Evolutionary conservation across 2,888 invertebrate species (phyloP).

Genomic region (Hydriomena furcata): DNA sequence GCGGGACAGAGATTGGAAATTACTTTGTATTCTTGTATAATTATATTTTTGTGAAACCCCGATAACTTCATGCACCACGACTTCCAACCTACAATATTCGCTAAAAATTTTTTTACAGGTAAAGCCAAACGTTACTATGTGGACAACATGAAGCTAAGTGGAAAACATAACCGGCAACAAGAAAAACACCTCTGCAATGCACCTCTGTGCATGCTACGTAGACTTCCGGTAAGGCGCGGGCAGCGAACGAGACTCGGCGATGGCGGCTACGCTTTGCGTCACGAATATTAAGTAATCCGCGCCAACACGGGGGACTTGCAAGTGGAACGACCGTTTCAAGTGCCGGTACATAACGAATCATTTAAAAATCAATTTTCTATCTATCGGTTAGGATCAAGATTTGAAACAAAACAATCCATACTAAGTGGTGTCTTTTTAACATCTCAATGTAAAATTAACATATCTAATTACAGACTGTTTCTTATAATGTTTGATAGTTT

Average conservation of each 20-base stretch:
- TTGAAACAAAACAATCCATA: background rate
- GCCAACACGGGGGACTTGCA: constrained; percentile 44
- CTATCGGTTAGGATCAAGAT: background rate
- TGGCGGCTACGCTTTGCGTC: constrained; percentile 42
- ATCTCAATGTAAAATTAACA: too few species aligned
- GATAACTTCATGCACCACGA: too few species aligned
- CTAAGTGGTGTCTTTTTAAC: too few species aligned
- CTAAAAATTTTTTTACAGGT: constrained; percentile 3
- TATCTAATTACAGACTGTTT: too few species aligned
- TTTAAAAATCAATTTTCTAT: constrained; percentile 4
- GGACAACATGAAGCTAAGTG: constrained; percentile 33
- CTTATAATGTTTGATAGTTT: too few species aligned
- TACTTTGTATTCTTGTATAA: too few species aligned
- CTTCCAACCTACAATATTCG: too few species aligned
- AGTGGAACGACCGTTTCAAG: constrained; percentile 46
- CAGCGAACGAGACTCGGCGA: constrained; percentile 39
- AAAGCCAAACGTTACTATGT: background rate
- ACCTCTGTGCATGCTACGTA: constrained; percentile 51
- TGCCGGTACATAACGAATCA: constrained; percentile 28
- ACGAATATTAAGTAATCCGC: constrained; percentile 57
- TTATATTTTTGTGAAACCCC: too few species aligned
- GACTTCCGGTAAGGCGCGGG: constrained; percentile 63
- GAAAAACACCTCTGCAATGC: too few species aligned
- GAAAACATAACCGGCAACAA: constrained; percentile 41
- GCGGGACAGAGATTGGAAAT: too few species aligned